Evolutionary conservation across 2,113 vertebrate genomes (phyloP).

Genomic region (Oncorhynchus keta): DNA sequence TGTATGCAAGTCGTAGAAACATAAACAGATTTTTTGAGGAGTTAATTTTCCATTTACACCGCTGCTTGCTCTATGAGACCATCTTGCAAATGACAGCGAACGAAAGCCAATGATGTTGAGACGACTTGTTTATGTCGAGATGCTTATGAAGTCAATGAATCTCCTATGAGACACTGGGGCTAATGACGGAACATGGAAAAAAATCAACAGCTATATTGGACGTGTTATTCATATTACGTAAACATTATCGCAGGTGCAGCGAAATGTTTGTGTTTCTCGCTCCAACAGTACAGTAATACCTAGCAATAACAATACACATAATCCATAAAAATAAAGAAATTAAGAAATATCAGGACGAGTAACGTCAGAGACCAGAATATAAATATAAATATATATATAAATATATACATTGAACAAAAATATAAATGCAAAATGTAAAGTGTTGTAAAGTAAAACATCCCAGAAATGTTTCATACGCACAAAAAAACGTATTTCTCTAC

Average conservation of each 20-base stretch:
- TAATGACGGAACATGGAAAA: conserved; percentile 22
- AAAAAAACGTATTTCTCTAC: too few relatives aligned
- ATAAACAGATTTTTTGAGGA: conserved; percentile 53
- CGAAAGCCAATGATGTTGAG: conserved; percentile 24
- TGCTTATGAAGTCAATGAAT: conserved; percentile 20
- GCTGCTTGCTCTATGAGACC: conserved; percentile 30
- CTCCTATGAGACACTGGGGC: conserved; percentile 18
- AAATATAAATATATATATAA: too few relatives aligned
- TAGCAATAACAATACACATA: too few relatives aligned
- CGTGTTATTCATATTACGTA: conserved; percentile 12
- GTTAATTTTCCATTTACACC: conserved; percentile 44
- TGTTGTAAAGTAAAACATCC: too few relatives aligned
- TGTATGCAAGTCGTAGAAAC: conserved; percentile 41
- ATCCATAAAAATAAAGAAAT: too few relatives aligned
- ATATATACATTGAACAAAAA: too few relatives aligned
- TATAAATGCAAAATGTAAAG: too few relatives aligned
- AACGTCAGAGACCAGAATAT: too few relatives aligned
- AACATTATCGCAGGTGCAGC: not conserved
- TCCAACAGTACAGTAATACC: too few relatives aligned
- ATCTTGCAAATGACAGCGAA: conserved; percentile 29
- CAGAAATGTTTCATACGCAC: too few relatives aligned
- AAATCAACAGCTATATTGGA: conserved; percentile 31
- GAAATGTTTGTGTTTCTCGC: too few relatives aligned
- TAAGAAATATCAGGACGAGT: too few relatives aligned
- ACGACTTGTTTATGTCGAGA: conserved; percentile 15